Base-by-base conservation (phyloP, 2,113 vertebrate genomes). In the Ophiodon elongatus region DNA sequence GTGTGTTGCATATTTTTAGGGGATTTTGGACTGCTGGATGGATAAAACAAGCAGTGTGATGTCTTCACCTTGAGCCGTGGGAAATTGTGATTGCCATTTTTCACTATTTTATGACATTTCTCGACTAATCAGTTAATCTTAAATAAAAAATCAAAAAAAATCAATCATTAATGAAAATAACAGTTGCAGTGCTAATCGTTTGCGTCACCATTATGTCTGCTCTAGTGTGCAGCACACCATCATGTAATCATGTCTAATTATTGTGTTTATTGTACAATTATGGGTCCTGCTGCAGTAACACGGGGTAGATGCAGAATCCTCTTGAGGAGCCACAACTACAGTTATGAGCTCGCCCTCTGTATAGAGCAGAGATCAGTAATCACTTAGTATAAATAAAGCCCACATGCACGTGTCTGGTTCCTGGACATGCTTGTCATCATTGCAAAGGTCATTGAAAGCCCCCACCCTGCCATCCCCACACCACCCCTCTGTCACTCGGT, bases 401-500 rank as follows among this genome's bases (percentile, higher is more conserved):
- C 87, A 84, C 88, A 82, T 82, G 79, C 80, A 82, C 82, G 85
- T 45, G 86, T 75, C 79, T 82, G 92, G 82, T 92, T 89, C 76
- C 77, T 90, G 88, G 89, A 87, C 87, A 90, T 93, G 79, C 91
- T 94, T 91, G 96, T 97, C 96, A 97, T 97, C 97, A 96, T 95
- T 84, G 93, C 90, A 96, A 95, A 97, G 94, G 96, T 97, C 96
- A 95, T 57, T 73, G 86, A 88, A 15, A 92, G 88, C 92, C 77
- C 77, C 80, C 79, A 71, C 73, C 80, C 68, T 79, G 64, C 87
- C 74, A 79, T 57, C 80, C 80, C 39, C 64, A 80, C 72, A 76
- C 63, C 50, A 8, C 75, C 57, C 52, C 85, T 65, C 52, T 80
- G 68, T 84, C 84, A 62, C 79, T 64, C 79, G 33, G 47, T 29